A percentile compares a stretch with the other conserved stretches of the same genome.
Conservation (phyloP, 2,797 vertebrate genomes). For the Ciconia nigra region DNA sequence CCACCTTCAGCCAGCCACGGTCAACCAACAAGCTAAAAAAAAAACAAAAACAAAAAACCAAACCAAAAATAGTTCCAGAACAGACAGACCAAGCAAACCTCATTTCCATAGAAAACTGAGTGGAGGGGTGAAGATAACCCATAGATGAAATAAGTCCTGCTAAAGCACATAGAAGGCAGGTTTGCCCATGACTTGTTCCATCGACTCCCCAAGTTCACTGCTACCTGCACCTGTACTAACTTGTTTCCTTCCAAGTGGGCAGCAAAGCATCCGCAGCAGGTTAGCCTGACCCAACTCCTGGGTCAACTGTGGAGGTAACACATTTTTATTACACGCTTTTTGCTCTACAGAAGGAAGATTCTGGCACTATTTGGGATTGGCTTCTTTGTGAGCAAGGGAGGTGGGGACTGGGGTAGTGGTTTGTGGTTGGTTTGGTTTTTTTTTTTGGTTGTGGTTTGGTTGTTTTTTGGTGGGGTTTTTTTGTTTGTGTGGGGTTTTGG, state of each 20-base stretch:
- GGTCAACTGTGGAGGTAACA: neutral
- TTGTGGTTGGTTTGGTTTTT: neutral
- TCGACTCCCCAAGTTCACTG: rapidly evolving
- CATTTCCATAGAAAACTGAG: neutral
- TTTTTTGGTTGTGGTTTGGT: neutral
- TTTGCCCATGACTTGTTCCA: neutral
- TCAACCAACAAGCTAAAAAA: neutral
- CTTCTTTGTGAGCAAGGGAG: neutral
- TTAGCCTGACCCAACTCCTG: neutral
- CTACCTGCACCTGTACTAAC: neutral
- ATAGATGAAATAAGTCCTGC: neutral
- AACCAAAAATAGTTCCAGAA: neutral
- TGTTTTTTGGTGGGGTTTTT: neutral
- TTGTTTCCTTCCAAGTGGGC: neutral
- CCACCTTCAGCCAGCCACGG: neutral
- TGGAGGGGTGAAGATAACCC: neutral
- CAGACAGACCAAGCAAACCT: neutral
- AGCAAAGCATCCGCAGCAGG: neutral
- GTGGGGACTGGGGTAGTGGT: neutral
- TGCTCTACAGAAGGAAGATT: neutral
- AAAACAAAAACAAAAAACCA: no score
- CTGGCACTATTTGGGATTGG: neutral
- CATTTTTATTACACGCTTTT: neutral
- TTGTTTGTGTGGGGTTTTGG: no score
- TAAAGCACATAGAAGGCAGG: neutral